These are phyloP conservation scores for Nothocercus julius DNA, from an alignment of 2,113 vertebrate species.

Conservation along the genomic window DNA sequence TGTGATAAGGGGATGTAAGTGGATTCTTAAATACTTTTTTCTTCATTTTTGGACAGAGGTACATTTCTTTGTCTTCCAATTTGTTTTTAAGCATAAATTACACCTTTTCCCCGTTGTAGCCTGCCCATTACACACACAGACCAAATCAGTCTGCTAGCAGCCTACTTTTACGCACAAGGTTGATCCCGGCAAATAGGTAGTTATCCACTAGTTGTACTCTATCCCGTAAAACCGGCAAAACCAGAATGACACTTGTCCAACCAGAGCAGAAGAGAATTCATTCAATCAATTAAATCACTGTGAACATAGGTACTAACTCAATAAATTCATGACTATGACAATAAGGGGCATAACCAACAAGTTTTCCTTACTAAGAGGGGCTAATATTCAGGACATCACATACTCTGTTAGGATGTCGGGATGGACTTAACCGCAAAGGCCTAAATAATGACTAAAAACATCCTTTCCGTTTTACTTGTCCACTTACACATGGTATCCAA, in stretches of 20 bases:
- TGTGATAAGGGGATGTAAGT: not conserved
- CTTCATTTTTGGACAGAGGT: not conserved
- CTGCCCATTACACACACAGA: not conserved
- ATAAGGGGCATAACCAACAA: not conserved
- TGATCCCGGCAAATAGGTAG: not conserved
- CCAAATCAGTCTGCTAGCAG: not conserved
- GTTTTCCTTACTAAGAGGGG: not conserved
- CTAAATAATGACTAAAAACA: not conserved
- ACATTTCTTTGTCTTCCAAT: not conserved
- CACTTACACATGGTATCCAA: not conserved
- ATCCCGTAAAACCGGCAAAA: not conserved
- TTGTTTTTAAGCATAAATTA: not conserved
- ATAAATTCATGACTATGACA: not conserved
- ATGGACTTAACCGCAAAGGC: not conserved
- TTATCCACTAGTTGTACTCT: not conserved
- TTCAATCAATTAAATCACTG: not conserved
- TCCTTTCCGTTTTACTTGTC: not conserved
- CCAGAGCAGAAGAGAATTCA: not conserved
- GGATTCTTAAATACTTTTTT: not conserved
- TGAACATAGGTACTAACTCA: not conserved
- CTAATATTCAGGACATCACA: not conserved
- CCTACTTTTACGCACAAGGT: not conserved
- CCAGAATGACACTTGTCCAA: not conserved
- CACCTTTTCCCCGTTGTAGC: not conserved
- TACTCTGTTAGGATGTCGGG: not conserved